Percentiles rank a stretch among this genome's conserved stretches.
Conservation (phyloP, 2,113 vertebrate genomes). For the Lampris megalopsis region DNA sequence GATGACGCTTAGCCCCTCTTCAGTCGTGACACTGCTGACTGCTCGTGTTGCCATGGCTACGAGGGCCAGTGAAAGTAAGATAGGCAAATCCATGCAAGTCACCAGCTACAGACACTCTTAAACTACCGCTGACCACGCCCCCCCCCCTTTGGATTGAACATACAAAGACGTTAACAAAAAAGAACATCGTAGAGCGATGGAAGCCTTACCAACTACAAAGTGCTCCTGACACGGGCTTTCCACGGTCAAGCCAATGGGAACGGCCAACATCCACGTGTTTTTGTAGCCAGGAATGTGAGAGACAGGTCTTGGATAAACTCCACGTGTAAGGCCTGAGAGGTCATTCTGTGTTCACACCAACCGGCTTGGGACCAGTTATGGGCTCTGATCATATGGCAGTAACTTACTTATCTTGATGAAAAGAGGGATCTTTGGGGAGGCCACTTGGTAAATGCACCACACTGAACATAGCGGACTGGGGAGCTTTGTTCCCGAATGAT, state of each 20-base stretch:
- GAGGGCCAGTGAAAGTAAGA: conserved; percentile 72
- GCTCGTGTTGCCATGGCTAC: conserved; percentile 78
- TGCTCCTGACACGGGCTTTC: conserved; percentile 61
- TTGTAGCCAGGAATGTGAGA: conserved; percentile 51
- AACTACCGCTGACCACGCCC: conserved; percentile 65
- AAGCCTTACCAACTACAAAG: conserved; percentile 59
- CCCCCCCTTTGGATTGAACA: conserved; percentile 62
- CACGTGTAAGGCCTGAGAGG: conserved; percentile 33
- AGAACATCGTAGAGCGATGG: conserved; percentile 47
- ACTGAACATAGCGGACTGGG: no score
- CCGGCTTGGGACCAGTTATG: neutral
- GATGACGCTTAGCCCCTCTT: conserved; percentile 71
- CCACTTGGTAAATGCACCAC: no score
- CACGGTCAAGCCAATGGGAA: conserved; percentile 53
- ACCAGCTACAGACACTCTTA: conserved; percentile 70
- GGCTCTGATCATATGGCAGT: neutral
- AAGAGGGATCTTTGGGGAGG: no score
- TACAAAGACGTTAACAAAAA: conserved; percentile 68
- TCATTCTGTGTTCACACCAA: conserved; percentile 28
- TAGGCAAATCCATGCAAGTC: conserved; percentile 79
- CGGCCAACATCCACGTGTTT: conserved; percentile 50
- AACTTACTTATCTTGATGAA: no score
- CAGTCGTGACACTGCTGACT: conserved; percentile 72
- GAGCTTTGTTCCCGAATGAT: no score
- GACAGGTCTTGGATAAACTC: conserved; percentile 42